phyloP scores from a whole-genome alignment of 2,113 vertebrate species.

The Raphicerus campestris region DNA sequence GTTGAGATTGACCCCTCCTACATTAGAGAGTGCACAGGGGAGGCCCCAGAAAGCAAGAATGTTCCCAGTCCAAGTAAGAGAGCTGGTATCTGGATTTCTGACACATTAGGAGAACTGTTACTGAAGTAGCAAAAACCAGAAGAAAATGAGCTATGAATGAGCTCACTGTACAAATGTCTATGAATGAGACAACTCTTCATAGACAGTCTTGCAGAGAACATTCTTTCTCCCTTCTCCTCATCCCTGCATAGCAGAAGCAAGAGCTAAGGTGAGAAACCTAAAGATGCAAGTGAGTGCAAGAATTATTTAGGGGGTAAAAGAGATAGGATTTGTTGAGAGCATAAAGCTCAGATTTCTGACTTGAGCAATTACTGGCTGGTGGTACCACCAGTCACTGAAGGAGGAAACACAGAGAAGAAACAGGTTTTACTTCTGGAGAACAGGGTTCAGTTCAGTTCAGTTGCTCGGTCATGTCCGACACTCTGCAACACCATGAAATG shows the following conservation, averaged over 20 bases:
- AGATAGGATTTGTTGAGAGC: neutral
- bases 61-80: neutral
- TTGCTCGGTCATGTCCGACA: too few species aligned
- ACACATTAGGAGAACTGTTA: neutral
- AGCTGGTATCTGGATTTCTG: neutral
- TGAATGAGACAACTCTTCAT: neutral
- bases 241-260: neutral
- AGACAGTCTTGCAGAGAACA: neutral
- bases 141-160: neutral
- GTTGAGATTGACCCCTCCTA: neutral
- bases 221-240: neutral
- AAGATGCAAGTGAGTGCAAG: neutral
- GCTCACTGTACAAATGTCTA: too few species aligned
- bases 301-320: neutral
- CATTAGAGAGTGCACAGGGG: neutral
- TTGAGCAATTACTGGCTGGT: neutral
- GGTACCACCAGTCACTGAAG: neutral
- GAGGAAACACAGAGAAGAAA: neutral
- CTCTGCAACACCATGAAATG: rapidly evolving
- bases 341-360: neutral
- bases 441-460: too few species aligned
- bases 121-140: neutral
- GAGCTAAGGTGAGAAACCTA: neutral
- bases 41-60: neutral
- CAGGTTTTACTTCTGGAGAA: neutral